Evolutionary conservation across 2,113 vertebrate genomes (phyloP).

Genomic region (Meriones unguiculatus): DNA sequence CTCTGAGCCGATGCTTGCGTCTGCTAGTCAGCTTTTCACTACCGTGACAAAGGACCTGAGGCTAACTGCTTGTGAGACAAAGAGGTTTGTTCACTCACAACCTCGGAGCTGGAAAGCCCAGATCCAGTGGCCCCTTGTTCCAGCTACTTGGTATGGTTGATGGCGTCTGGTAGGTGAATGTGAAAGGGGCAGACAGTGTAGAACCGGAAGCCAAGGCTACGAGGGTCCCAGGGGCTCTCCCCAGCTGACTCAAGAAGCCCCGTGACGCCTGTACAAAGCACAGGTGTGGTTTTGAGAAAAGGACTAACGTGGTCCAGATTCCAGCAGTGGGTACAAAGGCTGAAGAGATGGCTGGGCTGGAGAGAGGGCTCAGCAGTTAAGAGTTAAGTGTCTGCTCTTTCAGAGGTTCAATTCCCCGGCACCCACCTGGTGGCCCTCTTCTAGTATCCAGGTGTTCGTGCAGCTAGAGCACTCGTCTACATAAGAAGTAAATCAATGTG

Average conservation of each 20-base stretch:
- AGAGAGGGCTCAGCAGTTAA: neutral
- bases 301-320: neutral
- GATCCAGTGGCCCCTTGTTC: neutral
- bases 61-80: neutral
- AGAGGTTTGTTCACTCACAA: neutral
- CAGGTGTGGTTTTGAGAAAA: neutral
- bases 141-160: neutral
- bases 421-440: neutral
- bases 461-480: neutral
- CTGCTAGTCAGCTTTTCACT: neutral
- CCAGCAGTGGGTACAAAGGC: too few relatives aligned
- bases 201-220: neutral
- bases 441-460: neutral
- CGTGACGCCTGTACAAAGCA: neutral
- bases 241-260: neutral
- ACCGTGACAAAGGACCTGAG: neutral
- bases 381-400: neutral
- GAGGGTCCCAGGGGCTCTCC: neutral
- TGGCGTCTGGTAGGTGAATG: neutral
- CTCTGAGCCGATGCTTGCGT: neutral
- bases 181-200: too few relatives aligned
- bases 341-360: neutral
- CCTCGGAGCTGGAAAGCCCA: neutral
- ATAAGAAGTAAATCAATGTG: neutral
- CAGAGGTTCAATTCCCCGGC: neutral